phyloP scores from a whole-genome alignment of 2,113 vertebrate species.

The Sturnira hondurensis region DNA sequence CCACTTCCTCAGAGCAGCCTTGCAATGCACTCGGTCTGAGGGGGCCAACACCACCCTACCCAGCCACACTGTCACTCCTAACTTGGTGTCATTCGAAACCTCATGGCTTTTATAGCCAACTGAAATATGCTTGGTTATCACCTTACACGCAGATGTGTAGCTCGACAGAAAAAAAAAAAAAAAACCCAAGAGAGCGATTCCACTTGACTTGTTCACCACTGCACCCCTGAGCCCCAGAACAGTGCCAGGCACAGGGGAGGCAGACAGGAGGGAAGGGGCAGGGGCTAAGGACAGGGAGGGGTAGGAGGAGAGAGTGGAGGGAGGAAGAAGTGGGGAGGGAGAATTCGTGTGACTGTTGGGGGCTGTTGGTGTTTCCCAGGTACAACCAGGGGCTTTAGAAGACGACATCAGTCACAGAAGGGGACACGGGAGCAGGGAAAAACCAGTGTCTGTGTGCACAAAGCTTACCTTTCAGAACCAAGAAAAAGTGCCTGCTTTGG shows the following conservation, averaged over 20 bases:
- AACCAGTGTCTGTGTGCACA: not conserved
- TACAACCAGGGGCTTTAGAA: not conserved
- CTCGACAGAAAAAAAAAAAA: not conserved
- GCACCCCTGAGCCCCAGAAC: not conserved
- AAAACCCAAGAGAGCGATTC: accelerated
- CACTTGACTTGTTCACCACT: not conserved
- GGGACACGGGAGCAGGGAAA: not conserved
- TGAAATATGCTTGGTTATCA: not conserved
- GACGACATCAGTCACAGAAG: not conserved
- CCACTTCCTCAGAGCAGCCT: not conserved
- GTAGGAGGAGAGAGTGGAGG: not conserved
- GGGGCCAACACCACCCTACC: not conserved
- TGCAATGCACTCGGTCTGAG: not conserved
- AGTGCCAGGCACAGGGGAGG: accelerated
- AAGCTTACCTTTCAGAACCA: not conserved
- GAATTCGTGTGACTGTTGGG: too few species aligned
- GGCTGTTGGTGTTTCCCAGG: not conserved
- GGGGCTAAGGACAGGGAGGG: not conserved
- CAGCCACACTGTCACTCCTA: not conserved
- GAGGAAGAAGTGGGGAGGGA: not conserved
- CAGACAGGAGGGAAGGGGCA: not conserved
- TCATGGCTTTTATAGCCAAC: accelerated
- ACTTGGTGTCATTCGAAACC: not conserved
- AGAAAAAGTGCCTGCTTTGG: not conserved
- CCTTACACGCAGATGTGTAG: not conserved